phyloP scores from a whole-genome alignment of 2,113 vertebrate genomes.

The Drymodes brunneopygia region DNA sequence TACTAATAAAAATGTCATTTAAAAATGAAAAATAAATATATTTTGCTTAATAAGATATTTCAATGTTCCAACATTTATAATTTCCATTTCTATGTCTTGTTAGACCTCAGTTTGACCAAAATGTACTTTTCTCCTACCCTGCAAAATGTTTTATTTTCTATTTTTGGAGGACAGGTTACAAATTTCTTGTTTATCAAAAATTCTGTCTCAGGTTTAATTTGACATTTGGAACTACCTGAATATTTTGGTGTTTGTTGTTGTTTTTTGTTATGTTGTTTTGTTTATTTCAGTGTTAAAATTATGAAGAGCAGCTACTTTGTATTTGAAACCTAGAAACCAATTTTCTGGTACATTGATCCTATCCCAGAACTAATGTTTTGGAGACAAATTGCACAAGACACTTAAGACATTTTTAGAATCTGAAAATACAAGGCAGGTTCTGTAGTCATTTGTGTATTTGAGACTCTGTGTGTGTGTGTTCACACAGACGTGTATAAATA shows the following conservation, averaged over 20 bases:
- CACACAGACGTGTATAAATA: rapidly evolving
- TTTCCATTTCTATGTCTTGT: background rate
- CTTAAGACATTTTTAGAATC: background rate
- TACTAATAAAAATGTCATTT: background rate
- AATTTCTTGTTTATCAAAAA: background rate
- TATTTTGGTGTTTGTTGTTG: background rate
- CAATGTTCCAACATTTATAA: background rate
- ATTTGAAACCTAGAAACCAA: background rate
- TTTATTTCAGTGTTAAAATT: background rate
- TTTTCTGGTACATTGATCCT: background rate
- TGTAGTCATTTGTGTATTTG: background rate
- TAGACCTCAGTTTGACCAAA: background rate
- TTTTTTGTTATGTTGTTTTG: background rate
- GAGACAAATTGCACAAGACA: background rate
- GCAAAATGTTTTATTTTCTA: background rate
- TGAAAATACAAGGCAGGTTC: background rate
- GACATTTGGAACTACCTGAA: background rate
- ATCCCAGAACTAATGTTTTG: background rate
- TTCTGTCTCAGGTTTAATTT: background rate
- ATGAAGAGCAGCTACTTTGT: background rate
- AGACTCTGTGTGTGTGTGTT: rapidly evolving
- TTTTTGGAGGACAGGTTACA: background rate
- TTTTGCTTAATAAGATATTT: background rate
- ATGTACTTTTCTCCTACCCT: background rate
- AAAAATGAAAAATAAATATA: background rate